These are phyloP conservation scores for Thunnus albacares DNA, from an alignment of 2,797 vertebrate genomes.

Conservation along the genomic window DNA sequence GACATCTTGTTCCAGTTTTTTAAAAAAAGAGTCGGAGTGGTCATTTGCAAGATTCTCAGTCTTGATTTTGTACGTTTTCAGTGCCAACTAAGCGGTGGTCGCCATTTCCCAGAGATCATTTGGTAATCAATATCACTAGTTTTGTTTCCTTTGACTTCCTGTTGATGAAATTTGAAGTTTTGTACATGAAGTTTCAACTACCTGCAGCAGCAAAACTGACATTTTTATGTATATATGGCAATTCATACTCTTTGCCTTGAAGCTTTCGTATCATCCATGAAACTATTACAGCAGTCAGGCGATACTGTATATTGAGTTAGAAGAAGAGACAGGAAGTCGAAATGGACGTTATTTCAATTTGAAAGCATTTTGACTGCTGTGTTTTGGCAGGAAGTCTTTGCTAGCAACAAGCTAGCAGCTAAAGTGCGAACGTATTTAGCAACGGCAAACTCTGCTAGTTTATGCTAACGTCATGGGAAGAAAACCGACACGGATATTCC, in stretches of 20 bases:
- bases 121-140: background rate
- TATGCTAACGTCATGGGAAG: background rate
- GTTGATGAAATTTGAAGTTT: background rate
- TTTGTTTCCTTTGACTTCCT: background rate
- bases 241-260: background rate
- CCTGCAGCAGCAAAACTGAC: background rate
- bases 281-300: background rate
- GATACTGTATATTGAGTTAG: background rate
- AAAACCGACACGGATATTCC: background rate
- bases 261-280: background rate
- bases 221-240: background rate
- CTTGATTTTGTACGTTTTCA: background rate
- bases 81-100: background rate
- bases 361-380: background rate
- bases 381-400: background rate
- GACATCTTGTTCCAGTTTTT: conserved; percentile 64
- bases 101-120: background rate
- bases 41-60: conserved; percentile 10
- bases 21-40: conserved; percentile 2
- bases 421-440: background rate
- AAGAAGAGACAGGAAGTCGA: background rate
- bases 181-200: background rate
- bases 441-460: background rate
- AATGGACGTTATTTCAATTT: background rate
- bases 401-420: background rate